Conservation (phyloP, 2,797 vertebrate genomes). For the Myotis findleyi region DNA sequence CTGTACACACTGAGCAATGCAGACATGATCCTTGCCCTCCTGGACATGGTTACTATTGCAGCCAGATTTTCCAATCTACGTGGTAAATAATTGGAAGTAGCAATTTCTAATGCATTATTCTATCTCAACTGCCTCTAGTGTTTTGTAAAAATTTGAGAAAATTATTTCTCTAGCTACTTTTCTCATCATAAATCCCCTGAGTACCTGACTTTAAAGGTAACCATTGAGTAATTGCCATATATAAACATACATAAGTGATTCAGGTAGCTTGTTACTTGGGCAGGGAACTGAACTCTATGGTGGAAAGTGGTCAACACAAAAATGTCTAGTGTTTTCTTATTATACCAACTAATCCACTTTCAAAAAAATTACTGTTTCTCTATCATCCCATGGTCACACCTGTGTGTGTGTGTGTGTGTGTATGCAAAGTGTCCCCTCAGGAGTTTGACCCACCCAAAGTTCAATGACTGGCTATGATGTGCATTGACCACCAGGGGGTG, state of each 20-base stretch:
- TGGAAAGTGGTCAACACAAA: neutral
- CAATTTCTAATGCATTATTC: neutral
- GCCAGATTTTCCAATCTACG: neutral
- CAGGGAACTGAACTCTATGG: neutral
- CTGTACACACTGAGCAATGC: neutral
- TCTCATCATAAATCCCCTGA: neutral
- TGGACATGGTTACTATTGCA: neutral
- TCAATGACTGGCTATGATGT: too few species aligned
- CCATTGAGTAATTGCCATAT: neutral
- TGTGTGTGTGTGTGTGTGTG: too few species aligned
- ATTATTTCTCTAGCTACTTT: neutral
- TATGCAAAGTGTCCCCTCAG: too few species aligned
- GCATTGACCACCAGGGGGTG: too few species aligned
- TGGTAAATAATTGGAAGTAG: neutral
- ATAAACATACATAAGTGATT: neutral
- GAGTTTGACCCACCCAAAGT: rapidly evolving
- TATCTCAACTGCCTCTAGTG: neutral
- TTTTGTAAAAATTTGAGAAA: neutral
- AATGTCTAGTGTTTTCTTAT: neutral
- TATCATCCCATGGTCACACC: neutral
- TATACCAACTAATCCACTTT: neutral
- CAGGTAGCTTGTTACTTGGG: neutral
- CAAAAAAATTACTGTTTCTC: neutral
- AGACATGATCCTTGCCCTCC: neutral
- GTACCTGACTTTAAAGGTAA: neutral